Base-by-base conservation (phyloP, 2,888 invertebrate genomes). In the Pimpla rufipes region DNA sequence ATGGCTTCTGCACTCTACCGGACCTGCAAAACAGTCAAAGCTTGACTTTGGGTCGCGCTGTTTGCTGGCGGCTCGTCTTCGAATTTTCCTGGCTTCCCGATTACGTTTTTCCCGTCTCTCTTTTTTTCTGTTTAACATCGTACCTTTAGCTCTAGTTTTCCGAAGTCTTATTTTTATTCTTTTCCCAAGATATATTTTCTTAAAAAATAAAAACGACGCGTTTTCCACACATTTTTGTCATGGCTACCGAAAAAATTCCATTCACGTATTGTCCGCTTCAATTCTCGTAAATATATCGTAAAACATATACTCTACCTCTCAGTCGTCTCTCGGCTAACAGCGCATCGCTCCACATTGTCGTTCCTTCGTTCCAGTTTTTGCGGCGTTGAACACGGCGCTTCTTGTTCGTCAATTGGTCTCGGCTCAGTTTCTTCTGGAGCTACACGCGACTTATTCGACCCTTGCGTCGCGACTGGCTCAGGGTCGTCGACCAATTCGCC, bases 1-100 rank as follows among this genome's bases (percentile, higher is more conserved):
- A 89, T 79, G 90, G 83, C 87, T 88, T 88, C 89, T 86, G 88
- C 84, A 79, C 85, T 86, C 84, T 91, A 89, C 88, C 83, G 88
- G 89, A 92, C 91, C 92, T 92, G 91, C 81, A 92, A 92, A 92
- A 92, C 85, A 92, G 90, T 90, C 89, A 88, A 89, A 88, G 87
- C 90, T 92, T 92, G 90, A 91, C 90, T 90, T 88, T 79, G 84
- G 85, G 87, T 59, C 83, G 83, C 37, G 35, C 37, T 55, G 2
- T 6, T 52, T 18, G 21, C 37, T 59, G 40, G 5, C 35, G 16
- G 6, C 8, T 45, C n/a, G n/a, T 35, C 47, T 40, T 37, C 52
- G 37, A 52, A 70, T 16, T 52, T 29, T 68, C 68, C 47, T 68
- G 68, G 29, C 40, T 18, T 47, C 50, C 68, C 75, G 29, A 81